Percentiles rank a stretch among this genome's conserved stretches.
Conservation (phyloP, 2,797 vertebrate species). For the Sphaeramia orbicularis region DNA sequence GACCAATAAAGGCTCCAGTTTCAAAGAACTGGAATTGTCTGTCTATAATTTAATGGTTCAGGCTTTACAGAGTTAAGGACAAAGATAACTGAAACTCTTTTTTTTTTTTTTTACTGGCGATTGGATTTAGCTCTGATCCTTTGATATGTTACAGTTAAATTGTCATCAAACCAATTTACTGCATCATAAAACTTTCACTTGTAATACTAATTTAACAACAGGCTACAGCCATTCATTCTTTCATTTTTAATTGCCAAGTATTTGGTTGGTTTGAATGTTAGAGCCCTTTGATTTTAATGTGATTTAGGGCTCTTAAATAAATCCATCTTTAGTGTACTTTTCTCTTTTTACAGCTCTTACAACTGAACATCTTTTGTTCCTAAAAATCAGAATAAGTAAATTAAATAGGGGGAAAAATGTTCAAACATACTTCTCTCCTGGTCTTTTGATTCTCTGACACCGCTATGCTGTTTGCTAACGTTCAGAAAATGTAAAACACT, state of each 20-base stretch:
- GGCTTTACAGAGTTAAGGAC: too few relatives aligned
- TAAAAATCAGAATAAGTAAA: conserved; percentile 7
- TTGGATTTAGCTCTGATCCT: too few relatives aligned
- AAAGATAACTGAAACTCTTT: too few relatives aligned
- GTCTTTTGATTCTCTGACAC: background rate
- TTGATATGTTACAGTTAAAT: too few relatives aligned
- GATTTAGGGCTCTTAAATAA: conserved; percentile 15
- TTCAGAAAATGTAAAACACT: conserved; percentile 10
- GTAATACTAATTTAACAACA: background rate
- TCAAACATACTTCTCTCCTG: background rate
- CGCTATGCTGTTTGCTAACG: background rate
- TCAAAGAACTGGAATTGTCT: too few relatives aligned
- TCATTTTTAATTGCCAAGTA: background rate
- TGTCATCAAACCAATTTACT: too few relatives aligned
- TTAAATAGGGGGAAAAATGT: conserved; percentile 25
- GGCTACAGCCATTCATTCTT: background rate
- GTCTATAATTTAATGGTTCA: too few relatives aligned
- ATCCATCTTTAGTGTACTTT: conserved; percentile 11
- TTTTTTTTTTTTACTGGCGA: too few relatives aligned
- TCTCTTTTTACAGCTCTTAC: conserved; percentile 13
- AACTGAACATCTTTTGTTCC: conserved; percentile 13
- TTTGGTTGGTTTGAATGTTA: conserved; percentile 12
- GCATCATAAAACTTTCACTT: too few relatives aligned
- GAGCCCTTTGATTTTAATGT: conserved; percentile 30
- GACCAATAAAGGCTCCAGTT: too few relatives aligned